A percentile compares a stretch with the other conserved stretches of the same genome.
These are phyloP conservation scores for Grapholita molesta DNA, from an alignment of 1,140 invertebrate genomes.

Conservation along the genomic window DNA sequence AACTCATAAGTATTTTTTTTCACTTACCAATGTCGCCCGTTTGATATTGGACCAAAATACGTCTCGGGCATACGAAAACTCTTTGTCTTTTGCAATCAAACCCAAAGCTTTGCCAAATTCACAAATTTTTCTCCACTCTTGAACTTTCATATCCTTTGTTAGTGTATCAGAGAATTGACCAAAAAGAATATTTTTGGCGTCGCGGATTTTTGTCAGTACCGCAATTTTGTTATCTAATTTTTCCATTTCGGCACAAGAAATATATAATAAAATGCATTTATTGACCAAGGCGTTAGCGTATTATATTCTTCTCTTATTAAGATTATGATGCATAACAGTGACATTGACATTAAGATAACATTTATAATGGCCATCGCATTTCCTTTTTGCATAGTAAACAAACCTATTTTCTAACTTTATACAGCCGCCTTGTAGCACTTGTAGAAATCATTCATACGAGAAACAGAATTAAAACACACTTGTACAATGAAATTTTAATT, in stretches of 20 bases:
- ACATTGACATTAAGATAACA: neutral
- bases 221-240: neutral
- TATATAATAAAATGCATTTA: no score
- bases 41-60: neutral
- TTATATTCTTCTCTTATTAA: no score
- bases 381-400: neutral
- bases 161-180: neutral
- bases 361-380: neutral
- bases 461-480: neutral
- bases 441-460: neutral
- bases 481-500: neutral
- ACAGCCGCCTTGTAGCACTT: neutral
- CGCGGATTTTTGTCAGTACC: neutral
- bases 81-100: neutral
- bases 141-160: no score
- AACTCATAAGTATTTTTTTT: neutral
- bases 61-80: neutral
- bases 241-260: neutral
- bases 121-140: no score
- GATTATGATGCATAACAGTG: neutral
- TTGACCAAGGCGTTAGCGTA: no score
- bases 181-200: neutral
- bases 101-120: no score
- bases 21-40: neutral
- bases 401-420: neutral